These are phyloP conservation scores for Ctenomys sociabilis DNA, from an alignment of 2,113 vertebrate genomes.

Conservation along the genomic window DNA sequence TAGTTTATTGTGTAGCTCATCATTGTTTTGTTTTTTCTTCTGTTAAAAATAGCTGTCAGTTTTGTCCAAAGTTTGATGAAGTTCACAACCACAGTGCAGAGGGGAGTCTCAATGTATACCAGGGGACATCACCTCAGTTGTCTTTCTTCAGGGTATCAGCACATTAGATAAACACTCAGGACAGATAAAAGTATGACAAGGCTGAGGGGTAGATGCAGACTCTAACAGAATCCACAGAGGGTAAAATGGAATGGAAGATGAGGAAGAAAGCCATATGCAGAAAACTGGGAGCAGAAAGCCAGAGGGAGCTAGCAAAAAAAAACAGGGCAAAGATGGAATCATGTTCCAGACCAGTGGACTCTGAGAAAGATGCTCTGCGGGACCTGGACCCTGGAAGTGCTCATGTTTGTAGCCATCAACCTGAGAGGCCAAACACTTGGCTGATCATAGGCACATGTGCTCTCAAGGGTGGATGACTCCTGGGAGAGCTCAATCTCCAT, in stretches of 20 bases:
- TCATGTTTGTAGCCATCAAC: background rate
- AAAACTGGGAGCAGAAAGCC: background rate
- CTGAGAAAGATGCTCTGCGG: background rate
- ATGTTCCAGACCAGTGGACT: background rate
- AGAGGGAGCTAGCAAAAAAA: background rate
- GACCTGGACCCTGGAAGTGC: background rate
- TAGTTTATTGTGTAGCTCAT: background rate
- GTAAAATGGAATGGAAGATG: background rate
- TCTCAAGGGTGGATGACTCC: background rate
- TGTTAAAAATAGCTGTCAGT: background rate
- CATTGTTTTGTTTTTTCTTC: background rate
- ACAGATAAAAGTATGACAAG: background rate
- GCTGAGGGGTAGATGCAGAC: background rate
- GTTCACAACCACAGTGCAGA: background rate
- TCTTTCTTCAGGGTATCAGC: background rate
- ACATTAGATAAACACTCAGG: background rate
- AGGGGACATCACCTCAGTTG: background rate
- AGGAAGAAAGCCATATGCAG: accelerated
- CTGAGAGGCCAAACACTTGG: background rate
- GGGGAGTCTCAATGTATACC: accelerated
- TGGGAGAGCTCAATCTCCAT: background rate
- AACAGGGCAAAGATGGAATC: background rate
- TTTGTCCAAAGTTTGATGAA: background rate
- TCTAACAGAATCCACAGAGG: background rate
- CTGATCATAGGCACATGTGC: background rate